Conservation (phyloP, 2,888 invertebrate genomes). For the Apodemia zela region DNA sequence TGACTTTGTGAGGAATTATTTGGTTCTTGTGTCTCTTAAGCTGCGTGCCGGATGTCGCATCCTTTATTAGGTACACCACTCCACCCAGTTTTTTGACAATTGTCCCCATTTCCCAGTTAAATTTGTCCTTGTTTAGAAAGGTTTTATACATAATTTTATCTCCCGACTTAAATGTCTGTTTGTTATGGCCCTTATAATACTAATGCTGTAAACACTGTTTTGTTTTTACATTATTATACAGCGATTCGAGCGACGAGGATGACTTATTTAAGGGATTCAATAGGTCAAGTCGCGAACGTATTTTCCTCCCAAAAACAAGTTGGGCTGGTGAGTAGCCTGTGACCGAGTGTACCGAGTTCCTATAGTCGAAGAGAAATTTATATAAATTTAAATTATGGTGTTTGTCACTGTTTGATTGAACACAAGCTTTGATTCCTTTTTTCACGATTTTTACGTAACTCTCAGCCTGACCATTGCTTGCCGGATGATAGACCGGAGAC, state of each 20-base stretch:
- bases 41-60: no score
- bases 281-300: not conserved
- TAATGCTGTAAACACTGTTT: not conserved
- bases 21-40: not conserved
- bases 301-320: conserved; percentile 8
- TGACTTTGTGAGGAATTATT: not conserved
- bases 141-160: not conserved
- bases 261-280: not conserved
- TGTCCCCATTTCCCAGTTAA: not conserved
- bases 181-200: no score
- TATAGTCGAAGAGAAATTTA: conserved; percentile 29
- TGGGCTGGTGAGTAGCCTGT: conserved; percentile 3
- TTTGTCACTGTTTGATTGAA: conserved; percentile 13
- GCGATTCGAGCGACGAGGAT: not conserved
- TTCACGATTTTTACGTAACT: conserved; percentile 33
- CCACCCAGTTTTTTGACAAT: not conserved
- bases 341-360: conserved; percentile 26
- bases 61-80: conserved; percentile 2
- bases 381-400: conserved; percentile 24
- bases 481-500: conserved; percentile 28
- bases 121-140: not conserved
- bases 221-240: not conserved
- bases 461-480: conserved; percentile 32
- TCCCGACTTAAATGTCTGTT: no score
- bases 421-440: conserved; percentile 29